These are phyloP conservation scores for Luffia ferchaultella DNA, from an alignment of 2,888 invertebrate species.

Conservation along the genomic window DNA sequence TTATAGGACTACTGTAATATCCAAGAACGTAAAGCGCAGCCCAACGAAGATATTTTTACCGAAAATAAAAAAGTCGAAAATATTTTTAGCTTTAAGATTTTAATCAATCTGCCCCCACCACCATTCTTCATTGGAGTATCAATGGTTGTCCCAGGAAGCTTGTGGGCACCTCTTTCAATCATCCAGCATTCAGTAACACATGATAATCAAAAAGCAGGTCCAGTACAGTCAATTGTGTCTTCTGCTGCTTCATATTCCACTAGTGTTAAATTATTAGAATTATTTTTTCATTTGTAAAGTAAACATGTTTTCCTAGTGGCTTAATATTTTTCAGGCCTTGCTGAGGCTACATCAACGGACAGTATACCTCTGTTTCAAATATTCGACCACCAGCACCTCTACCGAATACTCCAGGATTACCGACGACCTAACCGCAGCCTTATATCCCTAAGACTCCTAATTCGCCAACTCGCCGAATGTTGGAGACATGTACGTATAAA, in stretches of 20 bases:
- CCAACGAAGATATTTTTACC: too few relatives aligned
- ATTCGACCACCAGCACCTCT: constrained; percentile 62
- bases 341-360: constrained; percentile 54
- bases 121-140: constrained; percentile 60
- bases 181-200: constrained; percentile 18
- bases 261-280: constrained; percentile 23
- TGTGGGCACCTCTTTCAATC: constrained; percentile 19
- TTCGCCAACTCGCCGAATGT: too few relatives aligned
- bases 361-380: constrained; percentile 58
- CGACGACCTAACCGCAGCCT: constrained; percentile 61
- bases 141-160: constrained; percentile 51
- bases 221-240: constrained; percentile 47
- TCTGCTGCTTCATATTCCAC: constrained; percentile 57
- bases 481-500: too few relatives aligned
- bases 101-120: constrained; percentile 38
- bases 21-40: too few relatives aligned
- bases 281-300: neutral
- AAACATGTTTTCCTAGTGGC: neutral
- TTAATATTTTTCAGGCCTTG: constrained; percentile 39
- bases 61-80: too few relatives aligned
- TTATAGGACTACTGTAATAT: too few relatives aligned
- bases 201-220: constrained; percentile 28
- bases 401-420: constrained; percentile 56
- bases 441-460: constrained; percentile 60
- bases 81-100: too few relatives aligned